Evolutionary conservation across 2,888 invertebrate species (phyloP), one percentile per base, ranked within the genome.

Genomic region (Actias luna): DNA sequence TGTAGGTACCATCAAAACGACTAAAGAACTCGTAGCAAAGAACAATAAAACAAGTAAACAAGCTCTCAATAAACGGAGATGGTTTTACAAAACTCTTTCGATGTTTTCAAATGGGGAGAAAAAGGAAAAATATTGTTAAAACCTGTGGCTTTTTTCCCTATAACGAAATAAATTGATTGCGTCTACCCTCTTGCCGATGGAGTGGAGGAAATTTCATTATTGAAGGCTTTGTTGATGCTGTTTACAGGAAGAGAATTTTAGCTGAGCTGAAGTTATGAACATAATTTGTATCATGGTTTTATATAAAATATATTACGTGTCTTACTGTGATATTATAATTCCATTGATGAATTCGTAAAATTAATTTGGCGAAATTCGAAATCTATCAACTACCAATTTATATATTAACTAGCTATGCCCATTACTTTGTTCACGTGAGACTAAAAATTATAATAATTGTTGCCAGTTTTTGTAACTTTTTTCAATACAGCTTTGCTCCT

Each of bases 121-220:
- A 60, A 31, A 29, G 31, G 57, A 18, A 58, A 36, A 63, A 59
- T 59, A 61, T 63, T 63, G 59, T 59, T 58, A 60, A 63, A 64
- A 66, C 65, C 66, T 63, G 61, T 63, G 57, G 67, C 62, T 61
- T 65, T 66, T 68, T 65, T 58, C 58, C 63, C 52, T 62, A 59
- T 63, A 68, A 67, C 65, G 65, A 65, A 67, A 67, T 64, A 69
- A 71, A 71, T 71, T 68, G 69, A 71, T 71, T 66, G 68, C 63
- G 63, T 61, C 66, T 66, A 65, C 64, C 66, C 65, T 55, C 29
- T 58, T 31, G 33, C 61, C 63, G 64, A 57, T 58, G 62, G 60
- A 64, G 63, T 63, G 57, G 62, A 63, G 69, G 64, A 69, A 68
- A 71, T 69, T 63, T 60, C 66, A 66, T 71, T 69, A 71, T 58